Evolutionary conservation across 2,113 vertebrate genomes (phyloP), one percentile per base, ranked within the genome.

Genomic region (Pampusana beccarii): DNA sequence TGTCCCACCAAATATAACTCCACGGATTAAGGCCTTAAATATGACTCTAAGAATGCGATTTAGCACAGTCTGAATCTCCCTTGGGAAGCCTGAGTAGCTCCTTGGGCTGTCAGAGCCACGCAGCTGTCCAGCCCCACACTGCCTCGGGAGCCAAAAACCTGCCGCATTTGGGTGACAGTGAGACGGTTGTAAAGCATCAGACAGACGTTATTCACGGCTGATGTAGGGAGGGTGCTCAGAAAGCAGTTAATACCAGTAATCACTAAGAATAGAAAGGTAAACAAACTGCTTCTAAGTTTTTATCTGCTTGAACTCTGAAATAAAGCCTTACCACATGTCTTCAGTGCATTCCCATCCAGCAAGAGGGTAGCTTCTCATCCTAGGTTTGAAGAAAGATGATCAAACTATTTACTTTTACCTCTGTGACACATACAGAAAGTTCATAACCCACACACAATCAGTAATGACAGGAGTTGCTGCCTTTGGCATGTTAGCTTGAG

Each of bases 1-100:
- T 71, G 84, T 72, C 84, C 61, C 80, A 66, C 96, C 93, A 91
- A 92, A 97, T 95, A 89, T 96, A 96, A 96, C 95, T 64, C 88
- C 25, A 18, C 0, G 66, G 92, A 96, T 96, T 94, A 95, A 92
- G 70, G 86, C 77, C 73, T 90, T 87, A 96, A 89, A 89, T 92
- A 87, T 66, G 58, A 61, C 78, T 90, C 86, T 60, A 64, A 88
- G 89, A 95, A 94, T 95, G 84, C 91, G 85, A 86, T 93, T 86
- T 50, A 75, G 78, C 56, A 80, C 87, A 78, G 91, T 38, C 90
- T 82, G 89, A 85, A 73, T 72, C 61, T 94, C 85, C 53, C 80
- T 87, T 54, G 91, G 57, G 79, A 67, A 94, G 90, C 57, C 74
- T 88, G 88, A 80, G 92, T 90, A 85, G 92, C 82, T 94, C 66